Percentiles rank a stretch among this genome's conserved stretches.
These are phyloP conservation scores for Etheostoma nigrum DNA, from an alignment of 2,797 vertebrate species.

Conservation along the genomic window DNA sequence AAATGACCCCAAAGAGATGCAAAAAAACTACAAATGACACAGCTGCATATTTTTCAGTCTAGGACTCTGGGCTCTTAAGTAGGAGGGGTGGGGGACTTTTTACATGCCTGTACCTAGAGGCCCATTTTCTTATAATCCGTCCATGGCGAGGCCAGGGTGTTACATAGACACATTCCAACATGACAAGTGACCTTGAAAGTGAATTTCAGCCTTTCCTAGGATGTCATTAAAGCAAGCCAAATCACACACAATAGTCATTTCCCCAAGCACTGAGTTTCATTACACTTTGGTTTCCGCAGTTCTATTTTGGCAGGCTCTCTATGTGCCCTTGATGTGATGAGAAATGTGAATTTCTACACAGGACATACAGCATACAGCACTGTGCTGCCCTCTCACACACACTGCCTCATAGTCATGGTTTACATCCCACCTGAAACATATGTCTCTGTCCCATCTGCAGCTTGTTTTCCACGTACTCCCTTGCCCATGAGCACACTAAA, in stretches of 20 bases:
- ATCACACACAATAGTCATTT: conserved; percentile 62
- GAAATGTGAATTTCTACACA: conserved; percentile 64
- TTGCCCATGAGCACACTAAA: conserved; percentile 71
- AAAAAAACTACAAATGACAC: background rate
- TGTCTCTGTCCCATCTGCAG: conserved; percentile 54
- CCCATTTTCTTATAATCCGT: conserved; percentile 23
- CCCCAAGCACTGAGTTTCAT: conserved; percentile 66
- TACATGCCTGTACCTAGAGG: background rate
- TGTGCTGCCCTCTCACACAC: conserved; percentile 45
- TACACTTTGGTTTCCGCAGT: conserved; percentile 63
- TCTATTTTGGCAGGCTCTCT: conserved; percentile 62
- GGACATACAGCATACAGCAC: conserved; percentile 32
- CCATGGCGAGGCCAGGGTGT: conserved; percentile 12
- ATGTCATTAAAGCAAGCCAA: conserved; percentile 65
- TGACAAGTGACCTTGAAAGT: conserved; percentile 73
- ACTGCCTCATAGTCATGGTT: conserved; percentile 60
- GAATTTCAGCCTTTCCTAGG: conserved; percentile 47
- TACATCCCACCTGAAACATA: conserved; percentile 72
- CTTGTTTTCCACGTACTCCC: conserved; percentile 61
- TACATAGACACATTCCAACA: conserved; percentile 34
- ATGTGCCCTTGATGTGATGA: conserved; percentile 73
- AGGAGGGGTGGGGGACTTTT: background rate
- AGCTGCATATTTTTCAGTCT: background rate
- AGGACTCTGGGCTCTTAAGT: background rate
- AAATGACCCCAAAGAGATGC: background rate